Percentiles rank a stretch among this genome's conserved stretches.
Conservation (phyloP, 1,140 invertebrate genomes). For the Drosophila mayri region DNA sequence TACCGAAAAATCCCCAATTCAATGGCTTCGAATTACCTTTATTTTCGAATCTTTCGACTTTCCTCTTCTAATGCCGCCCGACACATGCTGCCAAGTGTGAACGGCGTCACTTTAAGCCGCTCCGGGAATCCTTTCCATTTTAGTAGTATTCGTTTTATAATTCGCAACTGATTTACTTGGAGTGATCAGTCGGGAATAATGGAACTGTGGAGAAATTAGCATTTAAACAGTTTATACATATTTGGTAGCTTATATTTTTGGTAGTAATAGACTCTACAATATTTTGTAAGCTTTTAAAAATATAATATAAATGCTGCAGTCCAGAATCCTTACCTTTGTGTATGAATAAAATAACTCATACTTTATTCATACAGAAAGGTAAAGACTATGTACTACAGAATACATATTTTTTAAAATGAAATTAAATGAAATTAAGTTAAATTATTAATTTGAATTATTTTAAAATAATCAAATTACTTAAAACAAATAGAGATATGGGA, state of each 20-base stretch:
- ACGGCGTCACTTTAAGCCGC: constrained; percentile 48
- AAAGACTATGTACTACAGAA: not conserved
- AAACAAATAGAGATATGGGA: too few relatives aligned
- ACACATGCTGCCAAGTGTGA: constrained; percentile 77
- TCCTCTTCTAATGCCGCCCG: constrained; percentile 63
- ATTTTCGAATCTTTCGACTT: constrained; percentile 13
- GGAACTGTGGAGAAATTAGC: not conserved
- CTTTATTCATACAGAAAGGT: not conserved
- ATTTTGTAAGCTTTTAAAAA: too few relatives aligned
- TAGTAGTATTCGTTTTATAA: constrained; percentile 29
- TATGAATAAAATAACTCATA: too few relatives aligned
- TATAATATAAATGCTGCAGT: too few relatives aligned
- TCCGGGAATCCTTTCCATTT: constrained; percentile 23
- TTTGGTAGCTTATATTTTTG: not conserved
- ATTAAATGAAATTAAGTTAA: too few relatives aligned
- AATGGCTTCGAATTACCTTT: constrained; percentile 52
- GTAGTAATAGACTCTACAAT: not conserved
- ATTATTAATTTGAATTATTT: too few relatives aligned
- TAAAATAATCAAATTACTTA: not conserved
- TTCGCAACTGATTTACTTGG: constrained; percentile 33
- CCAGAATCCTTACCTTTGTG: too few relatives aligned
- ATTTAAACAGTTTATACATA: not conserved
- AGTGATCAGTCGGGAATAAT: constrained; percentile 22
- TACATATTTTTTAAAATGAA: too few relatives aligned
- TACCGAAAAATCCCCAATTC: constrained; percentile 61